Evolutionary conservation across 2,888 invertebrate species (phyloP).

Genomic region (Crematogaster levior): DNA sequence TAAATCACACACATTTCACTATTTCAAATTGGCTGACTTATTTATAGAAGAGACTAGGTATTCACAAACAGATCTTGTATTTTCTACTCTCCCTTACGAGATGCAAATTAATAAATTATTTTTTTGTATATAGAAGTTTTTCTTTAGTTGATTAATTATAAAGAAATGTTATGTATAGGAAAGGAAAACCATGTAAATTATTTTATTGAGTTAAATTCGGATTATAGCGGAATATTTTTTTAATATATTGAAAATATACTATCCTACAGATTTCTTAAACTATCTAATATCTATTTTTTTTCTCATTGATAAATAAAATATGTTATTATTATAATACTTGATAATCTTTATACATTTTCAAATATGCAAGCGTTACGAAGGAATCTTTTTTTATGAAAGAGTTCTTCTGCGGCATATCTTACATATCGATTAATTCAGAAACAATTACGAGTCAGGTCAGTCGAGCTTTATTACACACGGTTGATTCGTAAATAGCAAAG

Average conservation of each 20-base stretch:
- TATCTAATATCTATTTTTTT: neutral
- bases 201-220: neutral
- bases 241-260: neutral
- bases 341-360: neutral
- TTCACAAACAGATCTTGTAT: neutral
- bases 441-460: constrained; percentile 4
- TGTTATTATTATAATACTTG: too few relatives aligned
- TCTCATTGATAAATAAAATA: neutral
- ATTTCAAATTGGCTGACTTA: constrained; percentile 23
- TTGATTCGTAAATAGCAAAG: constrained; percentile 39
- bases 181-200: neutral
- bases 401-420: neutral
- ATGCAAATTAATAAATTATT: neutral
- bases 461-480: neutral
- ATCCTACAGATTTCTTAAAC: neutral
- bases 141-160: neutral
- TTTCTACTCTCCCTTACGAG: neutral
- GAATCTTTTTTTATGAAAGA: neutral
- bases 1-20: constrained; percentile 6
- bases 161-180: neutral
- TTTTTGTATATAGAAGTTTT: neutral
- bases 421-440: constrained; percentile 17
- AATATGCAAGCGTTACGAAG: neutral
- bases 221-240: neutral
- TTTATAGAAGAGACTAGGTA: constrained; percentile 3